phyloP scores from a whole-genome alignment of 2,888 invertebrate genomes.

The Zaprionus lineosus region DNA sequence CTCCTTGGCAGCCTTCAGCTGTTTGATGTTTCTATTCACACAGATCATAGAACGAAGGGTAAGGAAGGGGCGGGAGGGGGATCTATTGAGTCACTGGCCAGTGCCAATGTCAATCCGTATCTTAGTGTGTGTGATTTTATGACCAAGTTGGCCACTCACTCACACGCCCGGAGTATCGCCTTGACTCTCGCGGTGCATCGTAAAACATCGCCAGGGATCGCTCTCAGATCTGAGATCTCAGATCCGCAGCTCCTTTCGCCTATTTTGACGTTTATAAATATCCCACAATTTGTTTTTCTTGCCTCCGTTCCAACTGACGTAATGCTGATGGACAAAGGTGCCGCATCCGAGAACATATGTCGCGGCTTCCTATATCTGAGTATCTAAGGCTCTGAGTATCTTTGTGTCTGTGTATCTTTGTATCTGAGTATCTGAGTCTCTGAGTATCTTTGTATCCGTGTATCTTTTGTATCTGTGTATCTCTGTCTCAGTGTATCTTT shows the following conservation, averaged over 20 bases:
- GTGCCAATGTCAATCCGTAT: slow-evolving; percentile 51
- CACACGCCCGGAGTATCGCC: slow-evolving; percentile 26
- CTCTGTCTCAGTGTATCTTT: too few relatives aligned
- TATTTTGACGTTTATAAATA: slow-evolving; percentile 81
- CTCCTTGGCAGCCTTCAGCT: slow-evolving; percentile 27
- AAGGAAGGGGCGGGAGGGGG: slow-evolving; percentile 2
- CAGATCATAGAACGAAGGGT: slow-evolving; percentile 23
- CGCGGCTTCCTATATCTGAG: slow-evolving; percentile 41
- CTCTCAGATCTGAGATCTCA: not conserved
- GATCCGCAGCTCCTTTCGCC: slow-evolving; percentile 47
- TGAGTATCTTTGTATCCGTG: slow-evolving; percentile 4
- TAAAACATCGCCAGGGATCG: slow-evolving; percentile 57
- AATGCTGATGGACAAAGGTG: slow-evolving; percentile 75
- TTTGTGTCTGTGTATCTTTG: slow-evolving; percentile 1
- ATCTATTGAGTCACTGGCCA: slow-evolving; percentile 20
- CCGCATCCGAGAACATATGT: slow-evolving; percentile 71
- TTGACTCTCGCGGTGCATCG: slow-evolving; percentile 22
- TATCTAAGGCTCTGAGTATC: too few relatives aligned
- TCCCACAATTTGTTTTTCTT: slow-evolving; percentile 66
- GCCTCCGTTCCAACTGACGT: slow-evolving; percentile 51
- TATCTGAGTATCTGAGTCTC: too few relatives aligned
- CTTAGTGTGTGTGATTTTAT: slow-evolving; percentile 27
- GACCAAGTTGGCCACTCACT: slow-evolving; percentile 54
- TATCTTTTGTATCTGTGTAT: slow-evolving; percentile 25
- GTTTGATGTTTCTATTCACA: slow-evolving; percentile 78